Conservation (phyloP, 1,140 invertebrate species). For the Panonychus citri region DNA sequence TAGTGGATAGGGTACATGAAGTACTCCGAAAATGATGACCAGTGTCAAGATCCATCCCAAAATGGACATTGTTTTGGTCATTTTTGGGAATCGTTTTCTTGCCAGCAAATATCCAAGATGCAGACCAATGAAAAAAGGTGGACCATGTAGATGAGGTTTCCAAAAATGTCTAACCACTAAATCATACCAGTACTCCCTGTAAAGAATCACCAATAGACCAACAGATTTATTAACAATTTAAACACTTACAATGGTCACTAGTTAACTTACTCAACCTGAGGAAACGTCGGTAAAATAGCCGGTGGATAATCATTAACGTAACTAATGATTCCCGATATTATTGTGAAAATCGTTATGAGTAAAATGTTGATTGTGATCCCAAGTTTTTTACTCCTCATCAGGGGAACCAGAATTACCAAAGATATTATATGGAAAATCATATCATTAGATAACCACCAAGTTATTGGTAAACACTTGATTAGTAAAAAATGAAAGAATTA, state of each 20-base stretch:
- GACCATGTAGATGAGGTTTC: slow-evolving; percentile 1
- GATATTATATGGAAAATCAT: neutral
- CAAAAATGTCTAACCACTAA: neutral
- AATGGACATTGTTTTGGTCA: neutral
- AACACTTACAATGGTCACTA: too few relatives aligned
- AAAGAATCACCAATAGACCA: neutral
- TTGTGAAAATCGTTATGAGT: neutral
- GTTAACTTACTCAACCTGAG: neutral
- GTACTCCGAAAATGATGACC: neutral
- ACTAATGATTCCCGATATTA: neutral
- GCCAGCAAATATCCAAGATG: neutral
- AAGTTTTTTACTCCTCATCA: neutral
- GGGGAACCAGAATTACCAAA: neutral
- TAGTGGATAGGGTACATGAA: neutral
- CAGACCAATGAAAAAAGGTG: slow-evolving; percentile 1
- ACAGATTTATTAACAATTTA: neutral
- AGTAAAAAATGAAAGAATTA: neutral
- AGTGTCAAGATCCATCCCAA: neutral
- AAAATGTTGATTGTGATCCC: neutral
- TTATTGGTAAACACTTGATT: neutral
- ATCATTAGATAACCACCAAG: neutral
- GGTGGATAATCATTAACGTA: neutral
- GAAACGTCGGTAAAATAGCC: neutral
- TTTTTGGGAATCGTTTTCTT: neutral
- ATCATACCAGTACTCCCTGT: neutral